Evolutionary conservation across 2,888 invertebrate species (phyloP).

Genomic region (Venustoraphidia nigricollis): DNA sequence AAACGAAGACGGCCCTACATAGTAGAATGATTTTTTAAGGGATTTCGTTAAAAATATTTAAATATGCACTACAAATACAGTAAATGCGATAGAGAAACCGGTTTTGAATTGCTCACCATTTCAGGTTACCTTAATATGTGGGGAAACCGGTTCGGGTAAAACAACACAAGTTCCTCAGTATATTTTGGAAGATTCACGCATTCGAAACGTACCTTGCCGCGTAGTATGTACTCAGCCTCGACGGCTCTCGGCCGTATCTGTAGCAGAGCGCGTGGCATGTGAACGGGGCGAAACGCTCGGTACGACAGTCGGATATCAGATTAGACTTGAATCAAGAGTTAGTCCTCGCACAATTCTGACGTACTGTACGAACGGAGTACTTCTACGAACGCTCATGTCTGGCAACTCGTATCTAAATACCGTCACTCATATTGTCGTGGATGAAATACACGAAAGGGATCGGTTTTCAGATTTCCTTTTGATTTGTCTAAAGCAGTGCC

Average conservation of each 20-base stretch:
- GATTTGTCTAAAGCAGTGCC: slow-evolving; percentile 63
- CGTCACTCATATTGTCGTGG: slow-evolving; percentile 77
- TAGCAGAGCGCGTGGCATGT: slow-evolving; percentile 68
- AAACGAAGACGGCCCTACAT: too few species aligned
- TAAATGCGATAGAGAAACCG: too few species aligned
- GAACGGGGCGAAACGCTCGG: slow-evolving; percentile 40
- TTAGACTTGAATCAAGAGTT: slow-evolving; percentile 70
- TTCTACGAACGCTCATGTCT: slow-evolving; percentile 75
- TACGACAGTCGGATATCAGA: slow-evolving; percentile 46
- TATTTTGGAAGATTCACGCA: slow-evolving; percentile 60
- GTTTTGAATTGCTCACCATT: slow-evolving; percentile 12
- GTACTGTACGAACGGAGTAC: slow-evolving; percentile 84
- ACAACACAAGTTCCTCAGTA: slow-evolving; percentile 93
- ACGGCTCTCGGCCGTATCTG: slow-evolving; percentile 76
- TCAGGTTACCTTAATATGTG: slow-evolving; percentile 55
- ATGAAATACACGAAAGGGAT: slow-evolving; percentile 93
- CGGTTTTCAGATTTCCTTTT: slow-evolving; percentile 85
- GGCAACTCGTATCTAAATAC: slow-evolving; percentile 50
- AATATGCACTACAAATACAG: too few species aligned
- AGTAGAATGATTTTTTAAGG: too few species aligned
- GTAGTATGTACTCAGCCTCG: slow-evolving; percentile 91
- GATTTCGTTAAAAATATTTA: not conserved
- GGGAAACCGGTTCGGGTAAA: slow-evolving; percentile 88
- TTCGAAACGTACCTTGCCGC: slow-evolving; percentile 47
- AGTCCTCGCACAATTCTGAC: slow-evolving; percentile 68